Evolutionary conservation across 2,797 vertebrate genomes (phyloP).

Genomic region (Lateolabrax maculatus): DNA sequence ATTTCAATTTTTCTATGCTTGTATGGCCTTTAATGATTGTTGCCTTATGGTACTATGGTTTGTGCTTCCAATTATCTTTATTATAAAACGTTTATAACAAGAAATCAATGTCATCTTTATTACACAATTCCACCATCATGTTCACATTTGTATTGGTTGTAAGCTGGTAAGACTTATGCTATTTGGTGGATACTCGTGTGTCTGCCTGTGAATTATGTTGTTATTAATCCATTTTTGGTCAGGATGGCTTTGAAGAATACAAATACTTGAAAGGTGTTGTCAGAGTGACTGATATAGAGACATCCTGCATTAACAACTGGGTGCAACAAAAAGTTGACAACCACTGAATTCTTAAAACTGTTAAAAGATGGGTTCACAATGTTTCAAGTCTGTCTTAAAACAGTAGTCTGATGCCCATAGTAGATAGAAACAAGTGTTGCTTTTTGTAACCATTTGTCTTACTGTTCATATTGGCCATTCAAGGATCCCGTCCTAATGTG

Average conservation of each 20-base stretch:
- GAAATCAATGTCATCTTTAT: constrained; percentile 35
- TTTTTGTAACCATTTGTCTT: neutral
- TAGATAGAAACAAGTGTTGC: neutral
- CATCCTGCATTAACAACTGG: neutral
- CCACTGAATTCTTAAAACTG: neutral
- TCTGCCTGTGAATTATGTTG: neutral
- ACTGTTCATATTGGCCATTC: neutral
- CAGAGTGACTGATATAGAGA: neutral
- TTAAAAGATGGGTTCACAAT: neutral
- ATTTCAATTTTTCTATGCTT: constrained; percentile 59
- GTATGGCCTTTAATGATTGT: constrained; percentile 55
- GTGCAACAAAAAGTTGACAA: neutral
- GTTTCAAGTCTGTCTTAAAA: neutral
- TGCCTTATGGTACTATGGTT: constrained; percentile 70
- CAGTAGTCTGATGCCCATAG: neutral
- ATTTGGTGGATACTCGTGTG: neutral
- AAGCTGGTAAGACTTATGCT: neutral
- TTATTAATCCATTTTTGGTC: neutral
- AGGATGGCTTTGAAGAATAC: neutral
- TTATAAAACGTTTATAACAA: constrained; percentile 67
- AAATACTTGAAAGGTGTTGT: neutral
- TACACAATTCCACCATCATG: neutral
- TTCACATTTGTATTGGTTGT: neutral
- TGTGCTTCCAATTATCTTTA: constrained; percentile 71
- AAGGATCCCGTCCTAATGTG: neutral